Evolutionary conservation across 2,113 vertebrate species (phyloP), one percentile per base, ranked within the genome.

Genomic region (Labrus mixtus): DNA sequence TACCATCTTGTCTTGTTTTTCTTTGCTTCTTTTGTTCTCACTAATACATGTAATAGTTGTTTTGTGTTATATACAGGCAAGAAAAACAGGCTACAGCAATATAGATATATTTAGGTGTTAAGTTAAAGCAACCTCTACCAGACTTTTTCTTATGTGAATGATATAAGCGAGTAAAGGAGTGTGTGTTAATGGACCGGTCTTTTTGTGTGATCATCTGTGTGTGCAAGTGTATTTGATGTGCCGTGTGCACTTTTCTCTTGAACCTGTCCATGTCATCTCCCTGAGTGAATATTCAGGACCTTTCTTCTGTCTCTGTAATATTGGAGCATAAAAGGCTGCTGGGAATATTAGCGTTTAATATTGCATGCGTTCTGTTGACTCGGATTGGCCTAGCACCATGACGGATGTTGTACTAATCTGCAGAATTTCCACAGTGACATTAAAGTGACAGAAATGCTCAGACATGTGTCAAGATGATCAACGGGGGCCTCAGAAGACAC

Each of bases 391-490:
- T 64, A 65, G 88, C 84, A 81, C 88, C 82, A 64, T 91, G 91
- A 92, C 90, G 90, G 91, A 92, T 91, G 90, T 90, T 84, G 76
- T 88, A 86, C 91, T 91, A 92, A 92, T 94, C 91, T 93, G 87
- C 85, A 87, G 91, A 94, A 93, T 94, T 94, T 93, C 88, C 86
- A 85, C 81, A 84, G 89, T 94, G 91, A 94, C 91, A 91, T 92
- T 93, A 93, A 94, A 93, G 89, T 91, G 89, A 91, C 90, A 87
- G 86, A 92, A 91, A 93, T 91, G 91, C 89, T 92, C 91, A 88
- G 93, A 93, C 91, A 93, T 91, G 89, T 94, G 93, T 92, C 92
- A 91, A 87, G 88, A 91, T 91, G 92, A 93, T 94, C 93, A 92
- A 91, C 84, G 82, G 85, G 85, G 81, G 78, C 77, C 75, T 75